Evolutionary conservation across 2,888 invertebrate species (phyloP).

Genomic region (Trissolcus brochymenae): DNA sequence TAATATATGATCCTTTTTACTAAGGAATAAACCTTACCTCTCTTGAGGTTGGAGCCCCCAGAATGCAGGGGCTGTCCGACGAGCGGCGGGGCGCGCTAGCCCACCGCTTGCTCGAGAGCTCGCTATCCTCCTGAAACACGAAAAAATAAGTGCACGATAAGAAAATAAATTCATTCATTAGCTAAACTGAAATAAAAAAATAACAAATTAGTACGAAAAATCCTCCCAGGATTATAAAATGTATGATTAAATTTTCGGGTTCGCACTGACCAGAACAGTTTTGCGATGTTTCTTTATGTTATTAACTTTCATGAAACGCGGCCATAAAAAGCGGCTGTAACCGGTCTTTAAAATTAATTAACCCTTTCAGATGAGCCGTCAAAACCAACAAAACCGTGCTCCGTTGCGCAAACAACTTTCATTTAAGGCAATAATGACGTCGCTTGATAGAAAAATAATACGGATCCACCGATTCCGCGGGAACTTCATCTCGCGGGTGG

Average conservation of each 20-base stretch:
- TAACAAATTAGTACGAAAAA: slow-evolving; percentile 1
- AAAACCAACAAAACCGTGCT: slow-evolving; percentile 39
- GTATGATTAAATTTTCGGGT: neutral
- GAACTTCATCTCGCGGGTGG: slow-evolving; percentile 60
- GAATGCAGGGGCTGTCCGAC: slow-evolving; percentile 76
- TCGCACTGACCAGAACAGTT: too few relatives aligned
- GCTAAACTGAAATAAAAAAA: neutral
- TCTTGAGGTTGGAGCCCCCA: slow-evolving; percentile 76
- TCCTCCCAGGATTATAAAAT: too few relatives aligned
- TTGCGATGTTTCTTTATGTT: too few relatives aligned
- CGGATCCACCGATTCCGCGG: slow-evolving; percentile 37
- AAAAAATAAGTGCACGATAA: slow-evolving; percentile 13
- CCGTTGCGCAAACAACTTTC: slow-evolving; percentile 46
- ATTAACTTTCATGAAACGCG: too few relatives aligned
- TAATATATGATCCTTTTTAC: too few relatives aligned
- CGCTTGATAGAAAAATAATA: slow-evolving; percentile 48
- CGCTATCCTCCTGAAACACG: slow-evolving; percentile 82
- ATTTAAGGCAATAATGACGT: slow-evolving; percentile 50
- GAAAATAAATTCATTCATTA: neutral
- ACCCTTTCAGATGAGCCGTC: slow-evolving; percentile 31
- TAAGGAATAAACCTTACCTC: slow-evolving; percentile 66
- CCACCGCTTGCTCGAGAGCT: slow-evolving; percentile 83
- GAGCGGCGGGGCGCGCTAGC: slow-evolving; percentile 80
- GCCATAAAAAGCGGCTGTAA: slow-evolving; percentile 26
- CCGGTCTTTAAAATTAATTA: slow-evolving; percentile 43